These are phyloP conservation scores for Micrasema longulum DNA, from an alignment of 1,140 invertebrate genomes.

Conservation along the genomic window DNA sequence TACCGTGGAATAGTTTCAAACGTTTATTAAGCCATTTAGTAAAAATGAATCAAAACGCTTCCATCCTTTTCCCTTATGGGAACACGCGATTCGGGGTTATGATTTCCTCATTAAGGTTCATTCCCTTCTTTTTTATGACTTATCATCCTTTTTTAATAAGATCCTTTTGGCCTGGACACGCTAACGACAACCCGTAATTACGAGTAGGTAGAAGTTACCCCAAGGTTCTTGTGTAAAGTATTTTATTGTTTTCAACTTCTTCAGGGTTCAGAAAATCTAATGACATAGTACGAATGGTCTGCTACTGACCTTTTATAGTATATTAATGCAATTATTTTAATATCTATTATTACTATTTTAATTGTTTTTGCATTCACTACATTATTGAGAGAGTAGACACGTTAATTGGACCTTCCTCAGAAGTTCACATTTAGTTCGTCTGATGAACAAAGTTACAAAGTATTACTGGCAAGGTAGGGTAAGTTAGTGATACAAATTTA, in stretches of 20 bases:
- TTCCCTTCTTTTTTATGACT: background rate
- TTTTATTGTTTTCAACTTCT: slow-evolving; percentile 3
- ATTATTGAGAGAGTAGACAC: slow-evolving; percentile 7
- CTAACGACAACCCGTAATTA: slow-evolving; percentile 31
- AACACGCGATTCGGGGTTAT: slow-evolving; percentile 26
- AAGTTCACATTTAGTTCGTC: background rate
- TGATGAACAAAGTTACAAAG: too few species aligned
- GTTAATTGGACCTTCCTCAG: slow-evolving; percentile 51
- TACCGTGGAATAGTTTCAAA: background rate
- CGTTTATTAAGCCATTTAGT: slow-evolving; percentile 35
- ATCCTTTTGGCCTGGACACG: slow-evolving; percentile 12
- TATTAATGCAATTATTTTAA: too few species aligned
- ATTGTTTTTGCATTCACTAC: slow-evolving; percentile 26
- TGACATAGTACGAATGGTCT: too few species aligned
- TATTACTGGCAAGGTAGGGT: too few species aligned
- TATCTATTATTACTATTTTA: slow-evolving; percentile 6
- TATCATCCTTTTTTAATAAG: slow-evolving; percentile 7
- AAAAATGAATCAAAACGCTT: slow-evolving; percentile 27
- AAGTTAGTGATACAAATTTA: too few species aligned
- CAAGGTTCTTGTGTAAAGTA: background rate
- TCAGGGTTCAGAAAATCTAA: too few species aligned
- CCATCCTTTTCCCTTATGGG: slow-evolving; percentile 17
- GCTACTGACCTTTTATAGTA: too few species aligned
- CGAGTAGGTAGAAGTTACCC: background rate
- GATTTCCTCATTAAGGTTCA: slow-evolving; percentile 10